Conservation (phyloP, 1,140 invertebrate genomes). For the Saccostrea cuccullata region DNA sequence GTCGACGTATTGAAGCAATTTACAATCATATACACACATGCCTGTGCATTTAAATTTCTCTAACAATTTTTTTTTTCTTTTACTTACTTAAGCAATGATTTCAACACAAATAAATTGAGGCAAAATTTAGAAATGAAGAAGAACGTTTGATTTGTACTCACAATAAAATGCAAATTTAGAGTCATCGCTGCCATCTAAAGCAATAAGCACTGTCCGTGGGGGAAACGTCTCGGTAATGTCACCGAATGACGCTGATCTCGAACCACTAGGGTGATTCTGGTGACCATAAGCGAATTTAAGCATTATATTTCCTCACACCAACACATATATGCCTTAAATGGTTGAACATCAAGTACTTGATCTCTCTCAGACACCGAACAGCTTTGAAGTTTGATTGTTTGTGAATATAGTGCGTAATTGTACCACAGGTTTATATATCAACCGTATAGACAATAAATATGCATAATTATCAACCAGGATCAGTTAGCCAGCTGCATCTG, state of each 20-base stretch:
- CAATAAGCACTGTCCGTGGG: slow-evolving; percentile 59
- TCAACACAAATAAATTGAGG: background rate
- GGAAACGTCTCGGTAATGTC: slow-evolving; percentile 11
- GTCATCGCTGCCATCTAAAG: slow-evolving; percentile 68
- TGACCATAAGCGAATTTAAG: slow-evolving; percentile 22
- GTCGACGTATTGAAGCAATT: too few species aligned
- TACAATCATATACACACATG: too few species aligned
- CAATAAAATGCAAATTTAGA: slow-evolving; percentile 66
- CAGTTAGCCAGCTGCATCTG: background rate
- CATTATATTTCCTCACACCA: background rate
- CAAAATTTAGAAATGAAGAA: background rate
- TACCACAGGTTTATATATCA: slow-evolving; percentile 1
- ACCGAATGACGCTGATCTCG: background rate
- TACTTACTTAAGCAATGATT: background rate
- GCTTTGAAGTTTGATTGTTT: background rate
- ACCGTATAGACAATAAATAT: background rate
- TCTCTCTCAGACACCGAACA: background rate
- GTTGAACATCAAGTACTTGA: too few species aligned
- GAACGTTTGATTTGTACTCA: slow-evolving; percentile 51
- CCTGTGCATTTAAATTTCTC: too few species aligned
- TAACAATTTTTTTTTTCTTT: background rate
- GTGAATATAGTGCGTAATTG: background rate
- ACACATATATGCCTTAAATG: too few species aligned
- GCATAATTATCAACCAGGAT: slow-evolving; percentile 22
- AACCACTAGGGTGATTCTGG: background rate